Percentiles rank a stretch among this genome's conserved stretches.
Evolutionary conservation across 2,113 vertebrate species (phyloP).

Genomic region (Oxyura jamaicensis): DNA sequence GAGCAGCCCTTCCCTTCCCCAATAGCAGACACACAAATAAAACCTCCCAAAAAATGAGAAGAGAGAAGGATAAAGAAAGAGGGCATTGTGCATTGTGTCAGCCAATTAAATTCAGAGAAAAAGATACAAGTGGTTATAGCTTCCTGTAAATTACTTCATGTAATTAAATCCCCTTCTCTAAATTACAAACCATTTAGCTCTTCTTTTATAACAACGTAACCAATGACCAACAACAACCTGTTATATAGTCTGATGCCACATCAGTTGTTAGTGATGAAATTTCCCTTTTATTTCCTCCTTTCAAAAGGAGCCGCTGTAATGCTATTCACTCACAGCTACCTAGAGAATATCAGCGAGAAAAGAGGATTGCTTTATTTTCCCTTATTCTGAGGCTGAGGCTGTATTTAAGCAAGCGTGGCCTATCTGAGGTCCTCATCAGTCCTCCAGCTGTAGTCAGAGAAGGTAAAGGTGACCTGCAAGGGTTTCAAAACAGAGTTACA

Average conservation of each 20-base stretch:
- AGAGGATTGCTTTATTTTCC: neutral
- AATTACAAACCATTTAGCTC: conserved; percentile 67
- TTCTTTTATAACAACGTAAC: conserved; percentile 59
- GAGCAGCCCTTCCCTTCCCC: neutral
- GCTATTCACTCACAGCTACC: conserved; percentile 27
- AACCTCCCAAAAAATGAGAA: neutral
- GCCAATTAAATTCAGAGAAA: conserved; percentile 25
- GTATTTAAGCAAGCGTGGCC: conserved; percentile 25
- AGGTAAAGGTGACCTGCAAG: neutral
- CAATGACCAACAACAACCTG: conserved; percentile 61
- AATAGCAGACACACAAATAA: neutral
- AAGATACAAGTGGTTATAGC: conserved; percentile 45
- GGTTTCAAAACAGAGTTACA: neutral
- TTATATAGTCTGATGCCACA: conserved; percentile 33
- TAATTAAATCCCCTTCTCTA: conserved; percentile 69
- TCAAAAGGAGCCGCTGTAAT: conserved; percentile 24
- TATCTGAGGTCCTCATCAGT: neutral
- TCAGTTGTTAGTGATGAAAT: conserved; percentile 40
- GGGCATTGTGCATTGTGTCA: neutral
- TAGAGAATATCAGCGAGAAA: neutral
- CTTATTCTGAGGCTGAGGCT: neutral
- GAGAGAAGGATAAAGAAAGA: neutral
- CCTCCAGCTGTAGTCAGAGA: neutral
- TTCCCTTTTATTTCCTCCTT: conserved; percentile 45
- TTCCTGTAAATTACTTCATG: conserved; percentile 65